Base-by-base conservation (phyloP, 2,797 vertebrate species). In the Nyctibius grandis region DNA sequence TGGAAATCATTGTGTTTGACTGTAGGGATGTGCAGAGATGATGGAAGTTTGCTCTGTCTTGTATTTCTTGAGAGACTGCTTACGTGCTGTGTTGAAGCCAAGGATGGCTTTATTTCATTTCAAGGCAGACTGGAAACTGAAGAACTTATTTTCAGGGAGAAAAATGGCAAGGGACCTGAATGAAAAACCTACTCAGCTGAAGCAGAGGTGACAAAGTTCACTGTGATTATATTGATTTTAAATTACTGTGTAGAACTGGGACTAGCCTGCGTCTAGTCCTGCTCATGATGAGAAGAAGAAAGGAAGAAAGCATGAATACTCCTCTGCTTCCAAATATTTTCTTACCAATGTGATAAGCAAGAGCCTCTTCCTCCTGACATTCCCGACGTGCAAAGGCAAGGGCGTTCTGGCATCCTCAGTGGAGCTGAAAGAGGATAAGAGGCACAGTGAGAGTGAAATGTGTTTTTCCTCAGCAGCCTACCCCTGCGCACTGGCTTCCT, bases 141-240 rank as follows among this genome's bases (percentile, higher is more conserved):
- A 93, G 94, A 97, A 94, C 95, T 95, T 88, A 88, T 85, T 97
- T 96, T 85, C 59, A 88, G 78, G 50, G 88, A 93, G 53, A 90
- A 96, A 96, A 96, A 92, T 91, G 93, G 59, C 86, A 92, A 83
- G 89, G 91, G 81, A 95, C 83, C 70, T 21, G 4, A 91, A 96
- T 92, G 88, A 96, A 95, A 88, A 79, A 76, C 63, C 47, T 47
- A 72, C 89, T 92, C 67, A 86, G 84, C 60, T 83, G 78, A 93
- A 91, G 93, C 93, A 89, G 77, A 72, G 61, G 73, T 96, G 91
- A 91, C 50, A 86, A 89, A 92, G 83, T 96, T 97, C 94, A 82
- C 88, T 82, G 91, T 95, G 93, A 96, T 96, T 97, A 95, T 94
- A 97, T 96, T 96, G 95, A 97, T 96, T 97, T 97, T 95, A 93